These are phyloP conservation scores for Andrena minutula DNA, from an alignment of 2,888 invertebrate genomes.

Conservation along the genomic window DNA sequence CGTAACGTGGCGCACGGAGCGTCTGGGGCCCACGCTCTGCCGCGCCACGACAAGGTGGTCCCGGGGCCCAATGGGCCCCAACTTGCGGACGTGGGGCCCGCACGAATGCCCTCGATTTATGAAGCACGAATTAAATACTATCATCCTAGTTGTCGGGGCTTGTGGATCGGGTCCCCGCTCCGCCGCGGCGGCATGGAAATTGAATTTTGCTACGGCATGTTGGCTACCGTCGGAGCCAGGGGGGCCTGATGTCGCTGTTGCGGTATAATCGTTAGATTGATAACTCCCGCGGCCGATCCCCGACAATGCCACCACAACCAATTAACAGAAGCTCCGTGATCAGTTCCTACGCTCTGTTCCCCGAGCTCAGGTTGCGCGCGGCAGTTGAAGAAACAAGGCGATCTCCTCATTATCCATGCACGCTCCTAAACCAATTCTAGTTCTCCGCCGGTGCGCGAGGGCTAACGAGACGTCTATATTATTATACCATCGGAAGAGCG, in stretches of 20 bases:
- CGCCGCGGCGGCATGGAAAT: conserved; percentile 12
- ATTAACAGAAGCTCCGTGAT: conserved; percentile 27
- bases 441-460: conserved; percentile 68
- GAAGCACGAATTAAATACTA: conserved; percentile 78
- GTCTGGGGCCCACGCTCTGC: conserved; percentile 78
- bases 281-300: background rate
- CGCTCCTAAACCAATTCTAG: conserved; percentile 80
- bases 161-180: background rate
- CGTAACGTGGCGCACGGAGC: conserved; percentile 80
- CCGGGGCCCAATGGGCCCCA: conserved; percentile 67
- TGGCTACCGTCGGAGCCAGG: too few relatives aligned
- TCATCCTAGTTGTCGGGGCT: conserved; percentile 51
- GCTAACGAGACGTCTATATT: conserved; percentile 84
- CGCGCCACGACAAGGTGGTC: conserved; percentile 79
- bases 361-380: background rate
- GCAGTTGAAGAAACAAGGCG: conserved; percentile 60
- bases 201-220: conserved; percentile 16
- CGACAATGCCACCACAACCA: conserved; percentile 9
- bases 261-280: too few relatives aligned
- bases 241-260: too few relatives aligned
- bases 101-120: conserved; percentile 78
- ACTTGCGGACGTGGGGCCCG: conserved; percentile 72
- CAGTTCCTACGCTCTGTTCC: background rate
- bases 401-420: conserved; percentile 82
- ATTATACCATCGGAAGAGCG: conserved; percentile 76